These are phyloP conservation scores for Hoplodrina ambigua DNA, from an alignment of 2,888 invertebrate species.

Conservation along the genomic window DNA sequence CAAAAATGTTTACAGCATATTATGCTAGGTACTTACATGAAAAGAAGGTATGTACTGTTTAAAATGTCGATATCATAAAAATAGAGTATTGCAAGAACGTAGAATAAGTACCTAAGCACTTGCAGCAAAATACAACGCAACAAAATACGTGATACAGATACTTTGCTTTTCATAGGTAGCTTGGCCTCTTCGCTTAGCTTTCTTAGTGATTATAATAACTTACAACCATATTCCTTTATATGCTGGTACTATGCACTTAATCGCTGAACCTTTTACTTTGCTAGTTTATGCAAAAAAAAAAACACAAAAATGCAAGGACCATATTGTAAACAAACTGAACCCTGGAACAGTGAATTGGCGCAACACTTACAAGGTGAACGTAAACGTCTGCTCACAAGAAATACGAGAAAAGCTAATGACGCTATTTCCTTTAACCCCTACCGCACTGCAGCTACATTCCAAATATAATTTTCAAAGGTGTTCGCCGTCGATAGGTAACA, in stretches of 20 bases:
- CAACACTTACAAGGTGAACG: slow-evolving; percentile 76
- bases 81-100: slow-evolving; percentile 17
- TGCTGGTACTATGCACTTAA: not conserved
- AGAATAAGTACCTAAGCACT: slow-evolving; percentile 9
- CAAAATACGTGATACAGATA: slow-evolving; percentile 24
- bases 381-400: slow-evolving; percentile 83
- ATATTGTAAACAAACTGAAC: slow-evolving; percentile 47
- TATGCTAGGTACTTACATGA: slow-evolving; percentile 5
- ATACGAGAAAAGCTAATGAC: slow-evolving; percentile 88
- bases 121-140: slow-evolving; percentile 26
- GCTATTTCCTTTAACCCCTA: slow-evolving; percentile 83
- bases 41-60: slow-evolving; percentile 8
- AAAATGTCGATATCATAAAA: slow-evolving; percentile 43
- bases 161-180: slow-evolving; percentile 6
- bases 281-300: slow-evolving; percentile 7
- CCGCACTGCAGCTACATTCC: slow-evolving; percentile 83
- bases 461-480: slow-evolving; percentile 87
- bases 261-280: not conserved
- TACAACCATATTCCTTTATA: not conserved
- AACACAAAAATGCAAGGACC: not conserved
- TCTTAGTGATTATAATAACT: not conserved
- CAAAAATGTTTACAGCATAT: slow-evolving; percentile 7
- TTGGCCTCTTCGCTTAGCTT: not conserved
- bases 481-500: slow-evolving; percentile 84
- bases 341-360: slow-evolving; percentile 67